Evolutionary conservation across 2,888 invertebrate genomes (phyloP).

Genomic region (Lasioglossum figueresi): DNA sequence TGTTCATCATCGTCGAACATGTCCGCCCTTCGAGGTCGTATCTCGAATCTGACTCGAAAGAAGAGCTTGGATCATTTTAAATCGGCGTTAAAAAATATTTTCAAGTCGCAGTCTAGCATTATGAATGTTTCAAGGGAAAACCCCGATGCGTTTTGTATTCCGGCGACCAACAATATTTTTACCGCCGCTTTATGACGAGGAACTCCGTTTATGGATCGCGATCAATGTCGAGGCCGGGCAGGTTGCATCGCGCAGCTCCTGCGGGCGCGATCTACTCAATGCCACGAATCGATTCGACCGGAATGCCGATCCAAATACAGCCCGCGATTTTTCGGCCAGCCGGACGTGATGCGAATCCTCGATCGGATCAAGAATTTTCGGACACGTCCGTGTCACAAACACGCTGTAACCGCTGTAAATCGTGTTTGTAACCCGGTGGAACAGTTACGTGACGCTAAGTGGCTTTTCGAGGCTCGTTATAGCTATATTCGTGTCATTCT

Average conservation of each 20-base stretch:
- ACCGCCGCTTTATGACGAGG: constrained; percentile 36
- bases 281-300: constrained; percentile 61
- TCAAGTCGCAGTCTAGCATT: not conserved
- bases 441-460: constrained; percentile 65
- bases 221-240: constrained; percentile 59
- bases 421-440: constrained; percentile 61
- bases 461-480: constrained; percentile 1
- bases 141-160: constrained; percentile 29
- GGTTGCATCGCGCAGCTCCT: constrained; percentile 41
- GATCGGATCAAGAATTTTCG: constrained; percentile 59
- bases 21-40: not conserved
- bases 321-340: constrained; percentile 36
- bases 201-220: constrained; percentile 45
- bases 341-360: constrained; percentile 62
- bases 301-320: constrained; percentile 73
- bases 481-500: not conserved
- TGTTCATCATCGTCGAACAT: not conserved
- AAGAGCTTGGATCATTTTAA: not conserved
- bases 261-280: constrained; percentile 55
- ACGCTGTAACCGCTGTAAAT: constrained; percentile 63
- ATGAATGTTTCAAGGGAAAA: not conserved
- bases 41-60: not conserved
- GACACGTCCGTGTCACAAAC: constrained; percentile 55
- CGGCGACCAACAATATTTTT: constrained; percentile 34
- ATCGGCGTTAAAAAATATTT: no score